Evolutionary conservation across 2,113 vertebrate genomes (phyloP).

Genomic region (Pelusios castaneus): DNA sequence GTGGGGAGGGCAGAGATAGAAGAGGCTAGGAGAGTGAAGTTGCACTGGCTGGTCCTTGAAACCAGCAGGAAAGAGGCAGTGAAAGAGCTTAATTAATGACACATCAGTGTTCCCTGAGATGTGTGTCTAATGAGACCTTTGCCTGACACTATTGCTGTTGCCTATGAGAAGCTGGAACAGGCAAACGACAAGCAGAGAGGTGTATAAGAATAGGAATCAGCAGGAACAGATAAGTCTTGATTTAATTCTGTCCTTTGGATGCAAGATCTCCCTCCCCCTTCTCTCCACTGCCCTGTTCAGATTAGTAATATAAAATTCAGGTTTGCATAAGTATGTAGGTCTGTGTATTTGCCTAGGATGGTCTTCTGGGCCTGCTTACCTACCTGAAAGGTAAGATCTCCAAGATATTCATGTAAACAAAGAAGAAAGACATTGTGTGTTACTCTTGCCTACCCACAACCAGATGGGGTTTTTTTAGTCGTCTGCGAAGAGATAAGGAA

Average conservation of each 20-base stretch:
- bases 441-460: too few species aligned
- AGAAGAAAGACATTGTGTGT: too few species aligned
- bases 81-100: constrained; percentile 66
- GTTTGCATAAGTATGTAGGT: too few species aligned
- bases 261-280: constrained; percentile 24
- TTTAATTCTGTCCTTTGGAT: constrained; percentile 68
- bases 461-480: too few species aligned
- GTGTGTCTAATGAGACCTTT: constrained; percentile 43
- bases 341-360: too few species aligned
- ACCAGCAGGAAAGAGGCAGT: constrained; percentile 43
- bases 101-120: constrained; percentile 49
- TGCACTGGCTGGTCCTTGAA: constrained; percentile 43
- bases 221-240: constrained; percentile 56
- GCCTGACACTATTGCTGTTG: constrained; percentile 31
- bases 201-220: constrained; percentile 50
- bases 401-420: too few species aligned
- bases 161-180: constrained; percentile 8
- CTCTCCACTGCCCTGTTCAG: neutral
- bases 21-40: constrained; percentile 54
- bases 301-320: too few species aligned
- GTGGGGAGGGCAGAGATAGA: neutral
- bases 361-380: too few species aligned
- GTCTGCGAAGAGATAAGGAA: too few species aligned
- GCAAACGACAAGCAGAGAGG: constrained; percentile 45
- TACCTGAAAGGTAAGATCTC: too few species aligned